phyloP scores from a whole-genome alignment of 2,113 vertebrate species.

The Ciconia boyciana region DNA sequence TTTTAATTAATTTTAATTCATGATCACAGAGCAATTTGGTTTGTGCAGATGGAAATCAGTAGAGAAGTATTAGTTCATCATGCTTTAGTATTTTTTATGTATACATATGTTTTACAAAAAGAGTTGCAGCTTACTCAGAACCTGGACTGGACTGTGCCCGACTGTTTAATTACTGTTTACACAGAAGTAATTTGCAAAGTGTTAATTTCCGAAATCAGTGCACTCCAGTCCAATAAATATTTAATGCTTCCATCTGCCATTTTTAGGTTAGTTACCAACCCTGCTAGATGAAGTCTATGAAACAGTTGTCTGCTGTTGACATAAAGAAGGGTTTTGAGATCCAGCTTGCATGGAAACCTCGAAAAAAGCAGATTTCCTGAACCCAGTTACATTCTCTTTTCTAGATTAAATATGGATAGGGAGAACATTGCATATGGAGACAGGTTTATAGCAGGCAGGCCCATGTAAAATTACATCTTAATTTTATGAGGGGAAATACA shows the following conservation, averaged over 20 bases:
- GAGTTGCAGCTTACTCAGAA: conserved; percentile 45
- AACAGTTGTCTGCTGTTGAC: conserved; percentile 38
- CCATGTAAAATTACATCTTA: not conserved
- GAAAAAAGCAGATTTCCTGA: not conserved
- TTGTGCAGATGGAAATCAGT: conserved; percentile 21
- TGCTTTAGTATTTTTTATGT: not conserved
- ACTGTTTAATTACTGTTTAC: conserved; percentile 57
- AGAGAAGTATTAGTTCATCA: not conserved
- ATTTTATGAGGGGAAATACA: not conserved
- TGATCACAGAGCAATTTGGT: not conserved
- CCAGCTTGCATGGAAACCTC: not conserved
- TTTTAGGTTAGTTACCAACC: conserved; percentile 26
- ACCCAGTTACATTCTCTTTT: not conserved
- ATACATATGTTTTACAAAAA: conserved; percentile 30
- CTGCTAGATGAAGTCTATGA: not conserved
- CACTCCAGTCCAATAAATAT: conserved; percentile 59
- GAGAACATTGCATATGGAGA: not conserved
- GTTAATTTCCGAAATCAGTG: conserved; percentile 51
- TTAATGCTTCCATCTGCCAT: conserved; percentile 61
- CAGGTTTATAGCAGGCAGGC: not conserved
- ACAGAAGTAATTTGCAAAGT: conserved; percentile 38
- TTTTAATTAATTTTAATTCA: conserved; percentile 39
- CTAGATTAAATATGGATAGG: not conserved
- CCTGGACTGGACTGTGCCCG: conserved; percentile 6
- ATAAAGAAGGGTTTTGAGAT: conserved; percentile 18